phyloP scores from a whole-genome alignment of 2,113 vertebrate species.

The Gopherus evgoodei region DNA sequence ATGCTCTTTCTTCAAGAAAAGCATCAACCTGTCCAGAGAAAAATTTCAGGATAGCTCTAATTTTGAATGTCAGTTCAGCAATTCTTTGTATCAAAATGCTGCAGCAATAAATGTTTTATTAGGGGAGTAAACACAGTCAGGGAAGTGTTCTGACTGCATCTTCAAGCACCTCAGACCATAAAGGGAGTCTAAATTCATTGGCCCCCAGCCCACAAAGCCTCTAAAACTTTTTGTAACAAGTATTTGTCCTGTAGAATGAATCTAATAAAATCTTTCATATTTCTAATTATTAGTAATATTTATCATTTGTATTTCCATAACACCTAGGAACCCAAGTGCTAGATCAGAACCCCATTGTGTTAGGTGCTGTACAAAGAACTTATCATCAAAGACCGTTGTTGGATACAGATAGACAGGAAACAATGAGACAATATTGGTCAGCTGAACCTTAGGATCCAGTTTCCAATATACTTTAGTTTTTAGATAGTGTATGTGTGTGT shows the following conservation, averaged over 20 bases:
- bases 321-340: background rate
- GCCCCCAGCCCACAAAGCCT: background rate
- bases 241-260: background rate
- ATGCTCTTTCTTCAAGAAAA: background rate
- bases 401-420: background rate
- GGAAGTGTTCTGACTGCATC: slow-evolving; percentile 4
- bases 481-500: background rate
- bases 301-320: background rate
- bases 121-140: background rate
- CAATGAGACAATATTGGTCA: background rate
- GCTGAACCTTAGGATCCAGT: background rate
- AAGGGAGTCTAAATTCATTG: background rate
- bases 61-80: slow-evolving; percentile 9
- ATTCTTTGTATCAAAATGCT: slow-evolving; percentile 27
- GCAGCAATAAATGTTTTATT: background rate
- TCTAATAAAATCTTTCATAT: background rate
- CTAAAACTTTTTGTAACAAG: background rate
- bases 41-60: slow-evolving; percentile 33
- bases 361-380: background rate
- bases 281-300: background rate
- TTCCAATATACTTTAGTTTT: background rate
- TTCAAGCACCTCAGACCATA: slow-evolving; percentile 14
- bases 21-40: background rate
- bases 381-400: background rate
- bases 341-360: background rate